Conservation (phyloP, 2,888 invertebrate genomes). For the Andrena fulva region DNA sequence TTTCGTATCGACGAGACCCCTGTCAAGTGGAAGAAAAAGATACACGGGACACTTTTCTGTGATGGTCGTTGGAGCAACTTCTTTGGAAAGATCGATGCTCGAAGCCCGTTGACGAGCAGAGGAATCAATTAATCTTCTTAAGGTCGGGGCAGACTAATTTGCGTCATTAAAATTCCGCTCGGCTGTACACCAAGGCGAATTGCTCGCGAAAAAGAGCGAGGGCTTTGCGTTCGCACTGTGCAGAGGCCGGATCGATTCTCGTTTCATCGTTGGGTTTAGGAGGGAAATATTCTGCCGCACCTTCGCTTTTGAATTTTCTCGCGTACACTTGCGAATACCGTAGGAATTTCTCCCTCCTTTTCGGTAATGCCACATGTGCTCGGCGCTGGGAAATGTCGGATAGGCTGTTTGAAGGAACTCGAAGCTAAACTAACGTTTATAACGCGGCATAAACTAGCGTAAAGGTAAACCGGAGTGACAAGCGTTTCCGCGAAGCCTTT, state of each 20-base stretch:
- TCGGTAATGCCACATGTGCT: neutral
- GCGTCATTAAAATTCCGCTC: constrained; percentile 19
- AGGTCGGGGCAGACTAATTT: neutral
- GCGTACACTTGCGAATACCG: neutral
- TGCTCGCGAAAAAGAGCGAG: neutral
- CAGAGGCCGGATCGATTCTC: neutral
- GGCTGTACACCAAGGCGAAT: neutral
- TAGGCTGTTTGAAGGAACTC: neutral
- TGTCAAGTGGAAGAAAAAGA: neutral
- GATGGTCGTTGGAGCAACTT: neutral
- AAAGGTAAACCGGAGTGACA: constrained; percentile 12
- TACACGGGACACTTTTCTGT: neutral
- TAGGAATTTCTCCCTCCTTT: too few species aligned
- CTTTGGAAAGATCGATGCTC: neutral
- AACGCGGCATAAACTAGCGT: neutral
- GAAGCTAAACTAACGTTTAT: constrained; percentile 1
- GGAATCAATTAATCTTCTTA: constrained; percentile 15
- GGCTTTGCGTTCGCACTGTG: too few species aligned
- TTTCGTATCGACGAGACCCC: neutral
- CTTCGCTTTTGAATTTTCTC: neutral
- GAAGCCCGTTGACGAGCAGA: neutral
- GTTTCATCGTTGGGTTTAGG: neutral
- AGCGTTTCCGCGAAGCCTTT: neutral
- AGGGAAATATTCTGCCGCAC: neutral
- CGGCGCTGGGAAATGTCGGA: neutral